Evolutionary conservation across 2,797 vertebrate genomes (phyloP), one percentile per base, ranked within the genome.

Genomic region (Manis crassicaudata): DNA sequence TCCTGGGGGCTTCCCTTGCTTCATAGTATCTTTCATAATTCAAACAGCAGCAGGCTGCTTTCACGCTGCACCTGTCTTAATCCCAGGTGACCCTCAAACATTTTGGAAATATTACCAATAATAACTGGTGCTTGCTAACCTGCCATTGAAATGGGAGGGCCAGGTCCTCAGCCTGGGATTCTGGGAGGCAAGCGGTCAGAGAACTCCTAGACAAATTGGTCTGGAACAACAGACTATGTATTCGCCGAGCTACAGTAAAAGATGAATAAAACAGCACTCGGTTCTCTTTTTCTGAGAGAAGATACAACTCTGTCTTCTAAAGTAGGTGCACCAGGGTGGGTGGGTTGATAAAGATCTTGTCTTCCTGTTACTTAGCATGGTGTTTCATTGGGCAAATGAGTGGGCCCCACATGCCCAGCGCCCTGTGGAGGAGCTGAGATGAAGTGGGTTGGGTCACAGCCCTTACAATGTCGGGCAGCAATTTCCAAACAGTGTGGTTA

Each of bases 1-100:
- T 93, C 67, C 83, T 4, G 0, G 58, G 7, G 1, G 29, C 40
- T 96, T 35, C 0, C 72, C n/a, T 86, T 90, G 89, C 25, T 89
- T 97, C 65, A 17, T 40, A 12, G 13, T 46, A 67, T 6, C 96
- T 92, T 97, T 96, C 85, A 86, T 96, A 95, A 97, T 65, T 93
- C 92, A 95, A 96, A 91, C n/a, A 88, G 63, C 94, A 77, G 88
- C 60, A 35, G 0, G 40, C 92, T 65, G 65, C 23, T 27, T 37
- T 3, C 2, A 3, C 54, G 82, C 73, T 8, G 62, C 58, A 5
- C 58, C 52, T 67, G n/a, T 83, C 95, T 79, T 84, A 75, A 87
- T 80, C 29, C 37, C 52, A 46, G 29, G 52, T 25, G 8, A 82
- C 54, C 76, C 92, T 35, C 18, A 75, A 94, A 16, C 0, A n/a